phyloP scores from a whole-genome alignment of 2,888 invertebrate species.

The Microplitis manilae region DNA sequence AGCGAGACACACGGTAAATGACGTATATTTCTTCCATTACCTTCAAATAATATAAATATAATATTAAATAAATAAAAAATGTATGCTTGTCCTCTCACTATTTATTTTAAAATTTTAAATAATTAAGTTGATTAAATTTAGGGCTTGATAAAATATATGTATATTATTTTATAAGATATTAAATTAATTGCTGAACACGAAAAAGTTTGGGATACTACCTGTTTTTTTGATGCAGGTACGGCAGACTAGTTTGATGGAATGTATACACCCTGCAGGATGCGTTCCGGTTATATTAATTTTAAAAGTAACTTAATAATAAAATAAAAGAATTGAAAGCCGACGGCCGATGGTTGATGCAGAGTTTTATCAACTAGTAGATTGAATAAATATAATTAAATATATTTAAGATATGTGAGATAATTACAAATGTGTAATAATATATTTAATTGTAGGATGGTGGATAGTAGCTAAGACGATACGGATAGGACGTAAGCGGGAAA shows the following conservation, averaged over 20 bases:
- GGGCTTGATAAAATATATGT: background rate
- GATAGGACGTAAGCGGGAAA: conserved; percentile 45
- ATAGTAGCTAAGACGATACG: conserved; percentile 2
- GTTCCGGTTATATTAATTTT: conserved; percentile 23
- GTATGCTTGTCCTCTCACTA: background rate
- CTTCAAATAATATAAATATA: conserved; percentile 73
- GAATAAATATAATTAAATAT: background rate
- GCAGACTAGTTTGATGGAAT: conserved; percentile 35
- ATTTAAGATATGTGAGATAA: conserved; percentile 12
- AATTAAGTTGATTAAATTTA: background rate
- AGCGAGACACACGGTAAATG: conserved; percentile 90
- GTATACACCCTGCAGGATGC: conserved; percentile 27
- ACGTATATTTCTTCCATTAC: conserved; percentile 90
- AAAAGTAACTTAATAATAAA: conserved; percentile 5
- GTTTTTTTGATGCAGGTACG: conserved; percentile 35
- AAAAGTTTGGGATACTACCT: conserved; percentile 36
- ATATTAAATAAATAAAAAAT: conserved; percentile 2
- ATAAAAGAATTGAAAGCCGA: background rate
- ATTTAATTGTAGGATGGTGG: background rate
- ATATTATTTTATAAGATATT: background rate
- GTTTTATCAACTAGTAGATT: background rate
- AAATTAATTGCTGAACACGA: background rate
- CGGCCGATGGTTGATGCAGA: no score
- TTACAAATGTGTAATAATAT: conserved; percentile 10
- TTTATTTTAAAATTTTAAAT: background rate